phyloP scores from a whole-genome alignment of 2,113 vertebrate species.

The Ursus arctos region DNA sequence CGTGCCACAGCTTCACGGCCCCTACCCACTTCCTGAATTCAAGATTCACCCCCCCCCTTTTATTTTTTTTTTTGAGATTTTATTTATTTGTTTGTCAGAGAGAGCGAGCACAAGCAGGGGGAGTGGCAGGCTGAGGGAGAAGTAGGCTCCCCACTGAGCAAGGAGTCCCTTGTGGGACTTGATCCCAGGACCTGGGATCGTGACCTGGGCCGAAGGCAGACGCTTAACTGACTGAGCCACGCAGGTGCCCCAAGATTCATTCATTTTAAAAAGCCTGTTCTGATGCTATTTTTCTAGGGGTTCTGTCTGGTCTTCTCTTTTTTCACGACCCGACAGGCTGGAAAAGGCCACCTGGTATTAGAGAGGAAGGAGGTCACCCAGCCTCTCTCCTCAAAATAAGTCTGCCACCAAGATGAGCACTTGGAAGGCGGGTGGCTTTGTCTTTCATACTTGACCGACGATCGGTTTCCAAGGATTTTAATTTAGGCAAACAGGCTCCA shows the following conservation, averaged over 20 bases:
- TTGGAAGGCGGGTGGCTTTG: neutral
- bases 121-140: neutral
- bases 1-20: neutral
- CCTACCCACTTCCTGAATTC: neutral
- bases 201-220: neutral
- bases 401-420: neutral
- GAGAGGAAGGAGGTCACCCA: neutral
- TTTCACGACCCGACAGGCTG: neutral
- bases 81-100: too few species aligned
- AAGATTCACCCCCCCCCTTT: neutral
- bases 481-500: slow-evolving; percentile 41
- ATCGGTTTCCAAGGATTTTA: slow-evolving; percentile 41
- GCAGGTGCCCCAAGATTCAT: neutral
- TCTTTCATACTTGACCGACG: slow-evolving; percentile 19
- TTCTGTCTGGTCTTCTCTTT: neutral
- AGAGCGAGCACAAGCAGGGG: too few species aligned
- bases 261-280: neutral
- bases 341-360: neutral
- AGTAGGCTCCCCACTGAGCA: neutral
- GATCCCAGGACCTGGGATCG: too few species aligned
- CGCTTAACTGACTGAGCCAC: neutral
- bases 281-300: neutral
- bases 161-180: neutral
- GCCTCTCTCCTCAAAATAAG: neutral
- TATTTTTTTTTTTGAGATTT: too few species aligned